phyloP scores from a whole-genome alignment of 2,797 vertebrate species.

The Gobio occitaniae region DNA sequence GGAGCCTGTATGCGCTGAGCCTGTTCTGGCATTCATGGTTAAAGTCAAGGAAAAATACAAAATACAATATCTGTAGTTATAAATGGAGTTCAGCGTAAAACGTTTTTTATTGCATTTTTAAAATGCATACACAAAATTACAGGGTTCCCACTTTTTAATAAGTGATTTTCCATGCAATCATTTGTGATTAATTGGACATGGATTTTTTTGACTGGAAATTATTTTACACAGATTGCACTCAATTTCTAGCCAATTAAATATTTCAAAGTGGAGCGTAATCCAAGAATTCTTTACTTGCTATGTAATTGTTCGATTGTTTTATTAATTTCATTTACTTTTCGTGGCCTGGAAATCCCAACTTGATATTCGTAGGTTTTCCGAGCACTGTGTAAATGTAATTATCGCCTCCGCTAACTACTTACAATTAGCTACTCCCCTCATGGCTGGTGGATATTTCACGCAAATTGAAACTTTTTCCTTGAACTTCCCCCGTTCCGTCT shows the following conservation, averaged over 20 bases:
- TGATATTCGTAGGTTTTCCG: background rate
- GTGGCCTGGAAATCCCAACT: background rate
- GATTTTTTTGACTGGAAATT: background rate
- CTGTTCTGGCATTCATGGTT: background rate
- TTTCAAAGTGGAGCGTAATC: background rate
- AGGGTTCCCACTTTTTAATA: background rate
- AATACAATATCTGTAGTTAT: background rate
- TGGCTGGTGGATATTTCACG: background rate
- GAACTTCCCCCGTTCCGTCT: constrained; percentile 25
- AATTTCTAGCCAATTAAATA: background rate
- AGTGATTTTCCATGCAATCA: background rate
- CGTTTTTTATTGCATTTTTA: background rate
- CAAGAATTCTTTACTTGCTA: background rate
- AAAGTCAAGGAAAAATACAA: background rate
- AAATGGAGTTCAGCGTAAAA: background rate
- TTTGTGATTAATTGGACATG: background rate
- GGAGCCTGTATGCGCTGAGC: background rate
- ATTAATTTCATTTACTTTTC: background rate
- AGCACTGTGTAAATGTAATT: background rate
- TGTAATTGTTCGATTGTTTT: background rate
- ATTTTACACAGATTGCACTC: background rate
- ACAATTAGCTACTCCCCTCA: background rate
- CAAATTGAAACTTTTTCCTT: constrained; percentile 43
- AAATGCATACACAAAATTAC: too few species aligned
- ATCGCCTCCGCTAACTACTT: background rate